Base-by-base conservation (phyloP, 2,888 invertebrate genomes). In the Nasonia oneida region DNA sequence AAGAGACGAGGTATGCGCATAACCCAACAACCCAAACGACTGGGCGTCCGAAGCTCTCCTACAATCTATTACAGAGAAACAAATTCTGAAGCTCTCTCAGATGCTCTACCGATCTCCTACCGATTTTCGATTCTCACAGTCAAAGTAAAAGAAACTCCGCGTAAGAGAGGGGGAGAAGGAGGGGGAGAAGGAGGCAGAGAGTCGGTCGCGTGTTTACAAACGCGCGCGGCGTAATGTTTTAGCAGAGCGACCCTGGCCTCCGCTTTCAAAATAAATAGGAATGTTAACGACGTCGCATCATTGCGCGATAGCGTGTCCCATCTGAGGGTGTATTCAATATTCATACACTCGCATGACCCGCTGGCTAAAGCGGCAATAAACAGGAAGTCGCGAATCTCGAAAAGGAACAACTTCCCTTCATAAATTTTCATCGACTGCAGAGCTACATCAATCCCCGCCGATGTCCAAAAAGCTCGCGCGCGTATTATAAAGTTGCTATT, bases 201-300 rank as follows among this genome's bases (percentile, higher is more conserved):
- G 23, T 3, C 14, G 15, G 2, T 6, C 33, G 50, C 23, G 4
- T 71, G 33, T 80, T 64, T 85, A 80, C 80, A 80, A 53, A 67
- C 53, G 42, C 73, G 39, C n/a, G 23, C 23, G 23, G 23, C 23
- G 57, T n/a, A 18, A 71, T 78, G 81, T 81, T 81, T 84, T 14
- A 74, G 47, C 82, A 12, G 12, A 47, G 61, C 39, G 42, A 57
- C 14, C 47, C 33, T 14, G 57, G 64, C 29, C 64, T 84, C 78
- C 42, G 23, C 37, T 84, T 84, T 81, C 86, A 81, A 84, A 84
- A 84, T 79, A 86, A 86, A 86, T 83, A 83, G 81, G 76, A 86
- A 83, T 86, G 75, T 83, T 76, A 83, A 86, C 61, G 75, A 80
- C 53, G 70, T 47, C 50, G 77, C 73, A 57, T 57, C 37, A 5